phyloP scores from a whole-genome alignment of 1,140 invertebrate genomes.

The Rhizoglyphus robini region DNA sequence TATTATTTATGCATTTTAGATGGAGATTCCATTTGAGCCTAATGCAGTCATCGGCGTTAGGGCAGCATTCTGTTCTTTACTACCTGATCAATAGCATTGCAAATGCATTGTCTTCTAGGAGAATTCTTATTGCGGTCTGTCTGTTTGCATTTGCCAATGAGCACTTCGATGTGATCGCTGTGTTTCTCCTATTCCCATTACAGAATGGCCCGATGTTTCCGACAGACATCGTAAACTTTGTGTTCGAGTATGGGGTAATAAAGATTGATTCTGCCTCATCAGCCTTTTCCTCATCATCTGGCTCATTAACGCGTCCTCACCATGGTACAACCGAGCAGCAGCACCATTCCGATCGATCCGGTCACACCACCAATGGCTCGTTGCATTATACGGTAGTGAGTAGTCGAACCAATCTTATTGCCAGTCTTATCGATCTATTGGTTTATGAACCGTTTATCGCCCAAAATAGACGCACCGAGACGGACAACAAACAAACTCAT shows the following conservation, averaged over 20 bases:
- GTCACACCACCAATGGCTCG: constrained; percentile 7
- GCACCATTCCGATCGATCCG: neutral
- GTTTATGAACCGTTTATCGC: no score
- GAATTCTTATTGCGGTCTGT: neutral
- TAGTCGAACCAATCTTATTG: no score
- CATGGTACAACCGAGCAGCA: neutral
- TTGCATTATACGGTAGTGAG: neutral
- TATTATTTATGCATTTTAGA: constrained; percentile 1
- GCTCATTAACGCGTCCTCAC: neutral
- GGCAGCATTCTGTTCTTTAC: no score
- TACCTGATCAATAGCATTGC: no score
- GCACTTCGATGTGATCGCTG: no score
- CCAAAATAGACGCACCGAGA: no score
- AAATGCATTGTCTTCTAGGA: no score
- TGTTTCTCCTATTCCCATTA: no score
- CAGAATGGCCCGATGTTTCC: constrained; percentile 15
- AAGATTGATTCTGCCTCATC: neutral
- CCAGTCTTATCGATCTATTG: no score
- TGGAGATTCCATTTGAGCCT: no score
- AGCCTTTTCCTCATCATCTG: neutral
- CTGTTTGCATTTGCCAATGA: neutral
- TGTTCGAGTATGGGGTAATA: constrained; percentile 35
- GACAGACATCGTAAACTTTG: constrained; percentile 51
- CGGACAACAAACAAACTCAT: no score
- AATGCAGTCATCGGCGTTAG: no score